phyloP scores from a whole-genome alignment of 2,797 vertebrate genomes.

The Schizopygopsis malacanthus region DNA sequence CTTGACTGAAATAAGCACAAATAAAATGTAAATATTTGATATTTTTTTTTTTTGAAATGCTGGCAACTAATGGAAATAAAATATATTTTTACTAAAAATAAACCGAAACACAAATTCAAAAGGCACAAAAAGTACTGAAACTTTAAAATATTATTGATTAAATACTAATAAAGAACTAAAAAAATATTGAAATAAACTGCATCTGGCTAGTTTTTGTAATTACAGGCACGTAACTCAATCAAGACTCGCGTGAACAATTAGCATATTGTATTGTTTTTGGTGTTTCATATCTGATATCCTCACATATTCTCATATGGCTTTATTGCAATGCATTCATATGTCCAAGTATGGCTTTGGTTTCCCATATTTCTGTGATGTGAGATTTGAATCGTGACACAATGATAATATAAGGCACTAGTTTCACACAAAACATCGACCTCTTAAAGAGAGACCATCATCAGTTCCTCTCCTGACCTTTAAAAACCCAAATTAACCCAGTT shows the following conservation, averaged over 20 bases:
- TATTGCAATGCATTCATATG: background rate
- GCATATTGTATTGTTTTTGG: slow-evolving; percentile 5
- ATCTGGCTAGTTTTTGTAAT: background rate
- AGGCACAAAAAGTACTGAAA: background rate
- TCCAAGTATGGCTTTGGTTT: slow-evolving; percentile 66
- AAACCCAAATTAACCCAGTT: slow-evolving; percentile 1
- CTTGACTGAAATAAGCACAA: no score
- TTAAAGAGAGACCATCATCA: background rate
- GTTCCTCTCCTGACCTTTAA: background rate
- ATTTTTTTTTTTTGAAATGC: no score
- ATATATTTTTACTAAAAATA: background rate
- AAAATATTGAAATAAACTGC: background rate
- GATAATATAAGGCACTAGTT: slow-evolving; percentile 48
- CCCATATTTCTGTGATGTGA: background rate
- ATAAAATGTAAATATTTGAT: background rate
- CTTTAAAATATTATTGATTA: no score
- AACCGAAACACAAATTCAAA: background rate
- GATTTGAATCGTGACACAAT: background rate
- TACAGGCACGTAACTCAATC: background rate
- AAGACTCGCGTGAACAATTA: background rate
- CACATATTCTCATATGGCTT: slow-evolving; percentile 14
- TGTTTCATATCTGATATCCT: background rate
- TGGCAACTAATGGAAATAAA: background rate
- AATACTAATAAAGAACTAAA: background rate
- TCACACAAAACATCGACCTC: slow-evolving; percentile 41